Conservation (phyloP, 2,113 vertebrate genomes). For the Nettapus auritus region DNA sequence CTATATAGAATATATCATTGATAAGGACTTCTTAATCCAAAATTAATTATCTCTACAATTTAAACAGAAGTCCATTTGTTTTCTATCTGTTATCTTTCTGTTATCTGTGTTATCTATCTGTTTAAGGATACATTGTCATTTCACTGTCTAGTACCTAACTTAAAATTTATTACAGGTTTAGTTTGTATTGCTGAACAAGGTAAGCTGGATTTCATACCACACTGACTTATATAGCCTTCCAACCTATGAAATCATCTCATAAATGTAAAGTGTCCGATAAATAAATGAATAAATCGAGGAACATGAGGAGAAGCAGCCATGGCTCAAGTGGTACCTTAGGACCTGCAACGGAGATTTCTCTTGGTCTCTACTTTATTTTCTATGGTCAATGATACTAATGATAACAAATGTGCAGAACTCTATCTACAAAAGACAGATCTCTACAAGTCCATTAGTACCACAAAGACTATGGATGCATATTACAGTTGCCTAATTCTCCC, state of each 20-base stretch:
- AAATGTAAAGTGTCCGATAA: background rate
- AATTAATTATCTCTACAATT: background rate
- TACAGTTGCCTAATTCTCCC: background rate
- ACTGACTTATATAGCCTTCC: background rate
- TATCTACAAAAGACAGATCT: background rate
- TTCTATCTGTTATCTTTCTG: background rate
- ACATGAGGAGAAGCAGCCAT: background rate
- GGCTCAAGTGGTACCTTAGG: background rate
- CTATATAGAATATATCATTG: background rate
- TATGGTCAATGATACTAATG: accelerated
- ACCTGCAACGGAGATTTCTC: background rate
- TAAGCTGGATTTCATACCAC: background rate
- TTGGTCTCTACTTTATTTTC: background rate
- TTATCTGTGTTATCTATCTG: too few species aligned
- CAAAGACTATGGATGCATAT: background rate
- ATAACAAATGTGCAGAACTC: accelerated
- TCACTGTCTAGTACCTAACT: background rate
- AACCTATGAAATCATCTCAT: background rate
- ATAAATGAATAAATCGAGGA: background rate
- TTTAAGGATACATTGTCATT: background rate
- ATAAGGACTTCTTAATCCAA: background rate
- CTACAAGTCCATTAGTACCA: background rate
- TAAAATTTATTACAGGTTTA: background rate
- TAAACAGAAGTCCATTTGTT: background rate
- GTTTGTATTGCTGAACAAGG: background rate